phyloP scores from a whole-genome alignment of 2,797 vertebrate genomes.

The Megalops cyprinoides region DNA sequence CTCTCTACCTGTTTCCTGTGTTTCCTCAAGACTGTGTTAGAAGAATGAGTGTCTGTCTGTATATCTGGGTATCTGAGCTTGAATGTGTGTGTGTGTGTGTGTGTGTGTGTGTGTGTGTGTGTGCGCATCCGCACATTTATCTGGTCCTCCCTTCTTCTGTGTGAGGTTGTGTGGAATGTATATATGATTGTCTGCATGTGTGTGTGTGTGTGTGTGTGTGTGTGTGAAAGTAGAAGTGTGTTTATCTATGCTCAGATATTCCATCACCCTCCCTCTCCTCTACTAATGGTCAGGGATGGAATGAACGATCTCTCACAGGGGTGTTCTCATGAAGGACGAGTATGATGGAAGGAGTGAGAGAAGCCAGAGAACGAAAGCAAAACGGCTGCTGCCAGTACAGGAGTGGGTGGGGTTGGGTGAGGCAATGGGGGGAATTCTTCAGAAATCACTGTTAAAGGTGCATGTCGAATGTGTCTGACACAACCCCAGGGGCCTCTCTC shows the following conservation, averaged over 20 bases:
- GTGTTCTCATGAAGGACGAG: slow-evolving; percentile 3
- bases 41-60: slow-evolving; percentile 10
- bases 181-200: neutral
- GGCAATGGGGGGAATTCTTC: slow-evolving; percentile 33
- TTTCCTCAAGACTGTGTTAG: too few species aligned
- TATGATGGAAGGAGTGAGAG: neutral
- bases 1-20: too few species aligned
- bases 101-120: neutral
- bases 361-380: slow-evolving; percentile 19
- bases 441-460: neutral
- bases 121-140: too few species aligned
- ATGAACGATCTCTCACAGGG: neutral
- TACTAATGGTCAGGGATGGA: neutral
- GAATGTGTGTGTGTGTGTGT: neutral
- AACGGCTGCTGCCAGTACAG: neutral
- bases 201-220: neutral
- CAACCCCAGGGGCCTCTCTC: neutral
- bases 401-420: slow-evolving; percentile 20
- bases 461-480: neutral
- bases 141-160: too few species aligned
- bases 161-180: neutral
- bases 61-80: neutral
- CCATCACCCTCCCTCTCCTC: neutral
- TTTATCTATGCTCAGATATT: neutral
- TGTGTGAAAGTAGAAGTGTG: neutral